phyloP scores from a whole-genome alignment of 2,888 invertebrate species.

The Trachelus tabidus region DNA sequence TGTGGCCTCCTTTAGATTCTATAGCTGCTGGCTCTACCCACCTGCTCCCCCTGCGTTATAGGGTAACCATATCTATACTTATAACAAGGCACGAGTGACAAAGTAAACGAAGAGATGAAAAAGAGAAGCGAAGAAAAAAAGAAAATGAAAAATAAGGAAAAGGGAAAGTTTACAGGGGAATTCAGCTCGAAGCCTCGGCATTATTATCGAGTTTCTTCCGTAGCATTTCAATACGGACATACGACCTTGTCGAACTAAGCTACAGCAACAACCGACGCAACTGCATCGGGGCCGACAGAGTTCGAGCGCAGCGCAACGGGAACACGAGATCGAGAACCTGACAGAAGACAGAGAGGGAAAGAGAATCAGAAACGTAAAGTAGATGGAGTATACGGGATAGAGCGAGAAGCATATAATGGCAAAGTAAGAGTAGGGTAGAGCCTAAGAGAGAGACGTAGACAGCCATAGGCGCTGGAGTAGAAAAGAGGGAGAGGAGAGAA shows the following conservation, averaged over 20 bases:
- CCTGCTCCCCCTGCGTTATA: background rate
- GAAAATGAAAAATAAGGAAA: background rate
- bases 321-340: background rate
- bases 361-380: conserved; percentile 14
- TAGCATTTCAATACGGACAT: background rate
- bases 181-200: background rate
- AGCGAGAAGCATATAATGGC: background rate
- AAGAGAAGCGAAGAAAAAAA: background rate
- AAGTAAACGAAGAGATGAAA: background rate
- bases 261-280: conserved; percentile 13
- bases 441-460: background rate
- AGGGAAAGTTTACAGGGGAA: background rate
- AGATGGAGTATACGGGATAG: background rate
- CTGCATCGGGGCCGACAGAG: conserved; percentile 29
- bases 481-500: background rate
- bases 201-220: background rate
- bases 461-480: background rate
- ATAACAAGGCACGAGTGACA: background rate
- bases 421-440: background rate
- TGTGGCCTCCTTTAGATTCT: background rate
- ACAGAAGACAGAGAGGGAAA: conserved; percentile 7
- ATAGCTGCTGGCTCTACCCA: background rate
- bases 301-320: background rate
- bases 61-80: background rate
- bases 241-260: background rate